Evolutionary conservation across 2,888 invertebrate species (phyloP), one percentile per base, ranked within the genome.

Genomic region (Leptopilina drosophilae): DNA sequence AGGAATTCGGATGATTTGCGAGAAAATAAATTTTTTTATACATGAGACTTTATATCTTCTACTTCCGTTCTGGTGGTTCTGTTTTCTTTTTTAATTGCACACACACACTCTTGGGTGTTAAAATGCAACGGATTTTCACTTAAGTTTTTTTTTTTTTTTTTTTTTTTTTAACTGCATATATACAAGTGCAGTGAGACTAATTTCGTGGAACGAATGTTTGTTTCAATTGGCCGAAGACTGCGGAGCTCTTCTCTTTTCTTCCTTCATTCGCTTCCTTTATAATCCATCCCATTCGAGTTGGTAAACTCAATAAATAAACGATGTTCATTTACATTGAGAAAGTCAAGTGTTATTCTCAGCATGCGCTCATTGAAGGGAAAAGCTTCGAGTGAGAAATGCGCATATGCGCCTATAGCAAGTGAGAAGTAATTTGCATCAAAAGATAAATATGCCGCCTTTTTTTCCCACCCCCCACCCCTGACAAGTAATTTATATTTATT

Each of bases 221-320:
- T 84, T 84, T 84, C 83, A 83, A 84, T 83, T 84, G 82, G 83
- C 82, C 81, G 78, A 80, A 79, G 78, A 82, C 83, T 26, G 33
- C 33, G 33, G 33, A 33, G 33, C 33, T 33, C 33, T 33, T 33
- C 33, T 33, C 33, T 20, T 20, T 20, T 26, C 69, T 26, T 69
- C 49, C 69, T 69, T 69, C 49, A 6, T 69, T 53, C 69, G 42
- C 49, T 12, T 67, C 49, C 67, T 49, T 20, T 67, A 49, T 49
- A 49, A 67, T 73, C 33, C 77, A 49, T 62, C 76, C 76, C 73
- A 76, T 78, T 79, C 77, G 66, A 64, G 77, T 78, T 46, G 59
- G 78, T 79, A 77, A 81, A 83, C 79, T 81, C 81, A 73, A 83
- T 83, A 83, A 83, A 83, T 83, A 83, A 83, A 83, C 83, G 69